Evolutionary conservation across 2,113 vertebrate species (phyloP).

Genomic region (Pogonocichla stellata): DNA sequence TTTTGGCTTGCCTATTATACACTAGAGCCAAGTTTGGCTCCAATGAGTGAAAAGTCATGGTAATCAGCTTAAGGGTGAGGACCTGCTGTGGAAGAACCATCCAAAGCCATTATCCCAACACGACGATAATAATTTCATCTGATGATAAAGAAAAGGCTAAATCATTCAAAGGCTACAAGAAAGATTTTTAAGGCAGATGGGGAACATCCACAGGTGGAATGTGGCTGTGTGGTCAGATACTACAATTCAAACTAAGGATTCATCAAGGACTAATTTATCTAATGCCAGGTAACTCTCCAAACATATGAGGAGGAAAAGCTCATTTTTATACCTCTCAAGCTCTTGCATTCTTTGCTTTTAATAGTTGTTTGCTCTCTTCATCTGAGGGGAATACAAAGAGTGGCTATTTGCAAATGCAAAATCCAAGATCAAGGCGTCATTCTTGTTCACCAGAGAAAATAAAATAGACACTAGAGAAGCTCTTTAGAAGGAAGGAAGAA

Average conservation of each 20-base stretch:
- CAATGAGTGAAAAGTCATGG: neutral
- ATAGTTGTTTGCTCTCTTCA: neutral
- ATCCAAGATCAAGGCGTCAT: neutral
- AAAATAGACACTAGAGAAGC: neutral
- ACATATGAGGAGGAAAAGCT: neutral
- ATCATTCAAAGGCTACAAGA: neutral
- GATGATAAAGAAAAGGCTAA: neutral
- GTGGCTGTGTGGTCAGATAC: neutral
- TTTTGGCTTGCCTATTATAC: neutral
- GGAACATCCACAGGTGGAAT: neutral
- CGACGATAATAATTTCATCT: accelerated
- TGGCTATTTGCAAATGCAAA: neutral
- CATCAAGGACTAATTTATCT: neutral
- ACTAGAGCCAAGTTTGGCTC: neutral
- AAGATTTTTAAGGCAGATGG: neutral
- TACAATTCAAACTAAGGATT: neutral
- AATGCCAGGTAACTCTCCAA: neutral
- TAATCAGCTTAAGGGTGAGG: neutral
- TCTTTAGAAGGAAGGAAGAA: neutral
- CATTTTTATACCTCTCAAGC: neutral
- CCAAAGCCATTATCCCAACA: neutral
- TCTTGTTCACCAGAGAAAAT: neutral
- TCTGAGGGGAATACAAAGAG: neutral
- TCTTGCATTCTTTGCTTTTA: neutral
- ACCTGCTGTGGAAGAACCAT: neutral